phyloP scores from a whole-genome alignment of 2,888 invertebrate genomes.

The Lepetodrilus schrolli region DNA sequence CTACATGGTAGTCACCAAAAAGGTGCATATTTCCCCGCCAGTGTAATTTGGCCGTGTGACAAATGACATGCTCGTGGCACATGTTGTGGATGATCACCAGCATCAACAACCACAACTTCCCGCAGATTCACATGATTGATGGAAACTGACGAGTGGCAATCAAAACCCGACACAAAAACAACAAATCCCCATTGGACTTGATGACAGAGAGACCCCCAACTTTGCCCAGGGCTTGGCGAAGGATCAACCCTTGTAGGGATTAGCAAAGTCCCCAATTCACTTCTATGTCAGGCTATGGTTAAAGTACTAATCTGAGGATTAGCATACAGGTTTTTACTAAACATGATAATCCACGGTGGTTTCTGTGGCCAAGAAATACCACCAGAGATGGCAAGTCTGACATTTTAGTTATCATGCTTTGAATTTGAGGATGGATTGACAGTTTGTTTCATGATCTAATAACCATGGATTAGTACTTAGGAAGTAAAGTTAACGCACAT shows the following conservation, averaged over 20 bases:
- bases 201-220: constrained; percentile 22
- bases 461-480: too few relatives aligned
- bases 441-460: too few relatives aligned
- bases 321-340: constrained; percentile 24
- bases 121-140: neutral
- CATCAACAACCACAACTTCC: constrained; percentile 9
- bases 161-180: constrained; percentile 5
- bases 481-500: too few relatives aligned
- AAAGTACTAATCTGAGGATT: neutral
- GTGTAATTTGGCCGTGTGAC: neutral
- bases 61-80: constrained; percentile 14
- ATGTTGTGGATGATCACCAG: constrained; percentile 6
- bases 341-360: neutral
- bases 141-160: constrained; percentile 5
- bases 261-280: constrained; percentile 27
- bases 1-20: too few relatives aligned
- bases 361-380: neutral
- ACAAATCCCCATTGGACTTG: constrained; percentile 15
- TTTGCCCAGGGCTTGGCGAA: neutral
- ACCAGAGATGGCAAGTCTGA: neutral
- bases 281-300: constrained; percentile 5
- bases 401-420: neutral
- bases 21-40: neutral
- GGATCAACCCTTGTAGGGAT: constrained; percentile 7
- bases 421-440: constrained; percentile 16